Base-by-base conservation (phyloP, 2,888 invertebrate genomes). In the Escarpia spicata region DNA sequence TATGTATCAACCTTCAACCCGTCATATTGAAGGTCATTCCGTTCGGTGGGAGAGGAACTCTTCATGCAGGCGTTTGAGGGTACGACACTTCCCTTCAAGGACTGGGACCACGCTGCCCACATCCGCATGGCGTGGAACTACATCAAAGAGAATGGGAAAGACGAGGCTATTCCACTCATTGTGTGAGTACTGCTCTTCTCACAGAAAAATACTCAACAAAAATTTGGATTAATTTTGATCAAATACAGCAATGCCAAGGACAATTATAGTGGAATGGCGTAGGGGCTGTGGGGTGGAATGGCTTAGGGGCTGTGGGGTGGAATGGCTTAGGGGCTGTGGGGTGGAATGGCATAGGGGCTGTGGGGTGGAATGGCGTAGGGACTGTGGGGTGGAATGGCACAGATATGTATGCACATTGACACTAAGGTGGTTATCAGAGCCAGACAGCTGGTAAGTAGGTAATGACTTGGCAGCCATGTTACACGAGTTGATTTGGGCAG, bases 71-170 rank as follows among this genome's bases (percentile, higher is more conserved):
- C 96, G 9, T 96, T 96, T 95, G 96, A 96, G 93, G 95, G 96
- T 94, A 95, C 95, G 26, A 96, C 96, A 3, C 93, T 96, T 91
- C 96, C 96, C 8, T 95, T 95, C 94, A 95, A 96, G 93, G 95
- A 96, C 91, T 96, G 96, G 96, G 96, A 95, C 0, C 96, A 96
- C 93, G 95, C 95, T 93, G 96, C 96, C 8, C 96, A 96, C 94
- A 92, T 96, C 12, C 94, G 96, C n/a, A 96, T 96, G 96, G 96
- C 96, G 0, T 96, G 96, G 95, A 96, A 95, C 93, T 96, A 96
- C 94, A 96, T 96, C 58, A 94, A 94, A 92, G 95, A 96, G 45
- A 93, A 95, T 93, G 96, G 96, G 19, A 94, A 94, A 60, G 95
- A 96, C 8, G 94, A 93, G 45, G 96, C 96, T n/a, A 94, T 94